Conservation (phyloP, 2,888 invertebrate species). For the Ornithoptera priamus region DNA sequence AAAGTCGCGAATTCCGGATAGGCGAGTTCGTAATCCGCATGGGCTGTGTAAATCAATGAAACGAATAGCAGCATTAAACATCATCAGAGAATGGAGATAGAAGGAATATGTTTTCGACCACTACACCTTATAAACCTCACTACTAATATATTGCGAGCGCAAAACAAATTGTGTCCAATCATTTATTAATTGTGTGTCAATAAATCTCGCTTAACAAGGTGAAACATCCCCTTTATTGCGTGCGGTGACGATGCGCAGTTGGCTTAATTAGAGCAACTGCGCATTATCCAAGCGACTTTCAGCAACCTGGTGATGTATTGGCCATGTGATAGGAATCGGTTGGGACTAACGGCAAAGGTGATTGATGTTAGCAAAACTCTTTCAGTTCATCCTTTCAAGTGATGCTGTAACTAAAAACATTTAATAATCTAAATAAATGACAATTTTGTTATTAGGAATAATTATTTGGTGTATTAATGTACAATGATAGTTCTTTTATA, state of each 20-base stretch:
- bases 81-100: no score
- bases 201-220: constrained; percentile 30
- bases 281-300: constrained; percentile 29
- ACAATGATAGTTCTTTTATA: no score
- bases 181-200: constrained; percentile 28
- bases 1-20: no score
- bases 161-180: constrained; percentile 24
- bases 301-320: constrained; percentile 31
- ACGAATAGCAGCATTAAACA: no score
- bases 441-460: no score
- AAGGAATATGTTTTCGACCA: neutral
- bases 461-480: no score
- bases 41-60: no score
- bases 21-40: no score
- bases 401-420: neutral
- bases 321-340: constrained; percentile 23
- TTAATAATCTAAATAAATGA: neutral
- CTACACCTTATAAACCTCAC: neutral
- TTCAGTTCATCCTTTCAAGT: neutral
- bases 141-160: constrained; percentile 2
- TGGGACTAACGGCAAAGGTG: constrained; percentile 21
- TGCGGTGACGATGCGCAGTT: constrained; percentile 29
- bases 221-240: constrained; percentile 31
- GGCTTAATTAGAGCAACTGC: constrained; percentile 32
- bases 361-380: constrained; percentile 13